These are phyloP conservation scores for Nycticryphes semicollaris DNA, from an alignment of 2,113 vertebrate species.

Conservation along the genomic window DNA sequence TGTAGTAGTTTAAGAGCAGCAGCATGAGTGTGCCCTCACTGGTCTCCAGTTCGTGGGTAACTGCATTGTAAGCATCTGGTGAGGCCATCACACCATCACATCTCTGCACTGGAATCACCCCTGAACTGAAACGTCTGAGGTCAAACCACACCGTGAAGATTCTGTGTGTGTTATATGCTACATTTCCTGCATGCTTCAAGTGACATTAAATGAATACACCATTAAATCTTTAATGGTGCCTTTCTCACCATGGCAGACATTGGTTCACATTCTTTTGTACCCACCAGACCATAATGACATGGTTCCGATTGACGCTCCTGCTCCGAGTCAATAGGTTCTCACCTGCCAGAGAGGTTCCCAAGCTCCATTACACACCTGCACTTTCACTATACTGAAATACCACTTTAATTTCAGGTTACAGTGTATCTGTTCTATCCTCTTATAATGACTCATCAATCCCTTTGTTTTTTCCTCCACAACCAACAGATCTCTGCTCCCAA, in stretches of 20 bases:
- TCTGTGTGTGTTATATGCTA: rapidly evolving
- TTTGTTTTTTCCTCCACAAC: not conserved
- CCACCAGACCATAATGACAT: not conserved
- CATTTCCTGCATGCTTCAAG: not conserved
- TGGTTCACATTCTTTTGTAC: not conserved
- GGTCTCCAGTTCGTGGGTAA: rapidly evolving
- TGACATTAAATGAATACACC: not conserved
- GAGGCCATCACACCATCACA: not conserved
- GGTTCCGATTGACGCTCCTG: not conserved
- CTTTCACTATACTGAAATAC: not conserved
- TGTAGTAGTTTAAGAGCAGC: not conserved
- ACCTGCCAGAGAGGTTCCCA: not conserved
- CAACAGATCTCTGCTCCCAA: not conserved
- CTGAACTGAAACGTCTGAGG: not conserved
- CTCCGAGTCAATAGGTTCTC: not conserved
- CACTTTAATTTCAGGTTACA: not conserved
- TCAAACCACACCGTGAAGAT: not conserved
- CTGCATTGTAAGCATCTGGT: not conserved
- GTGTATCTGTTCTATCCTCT: not conserved
- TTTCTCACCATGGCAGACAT: not conserved
- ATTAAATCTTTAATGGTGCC: not conserved
- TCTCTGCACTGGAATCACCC: not conserved
- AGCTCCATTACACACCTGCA: not conserved
- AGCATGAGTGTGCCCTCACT: rapidly evolving
- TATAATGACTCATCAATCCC: not conserved